Base-by-base conservation (phyloP, 2,888 invertebrate species). In the Drosophila villosipedis region DNA sequence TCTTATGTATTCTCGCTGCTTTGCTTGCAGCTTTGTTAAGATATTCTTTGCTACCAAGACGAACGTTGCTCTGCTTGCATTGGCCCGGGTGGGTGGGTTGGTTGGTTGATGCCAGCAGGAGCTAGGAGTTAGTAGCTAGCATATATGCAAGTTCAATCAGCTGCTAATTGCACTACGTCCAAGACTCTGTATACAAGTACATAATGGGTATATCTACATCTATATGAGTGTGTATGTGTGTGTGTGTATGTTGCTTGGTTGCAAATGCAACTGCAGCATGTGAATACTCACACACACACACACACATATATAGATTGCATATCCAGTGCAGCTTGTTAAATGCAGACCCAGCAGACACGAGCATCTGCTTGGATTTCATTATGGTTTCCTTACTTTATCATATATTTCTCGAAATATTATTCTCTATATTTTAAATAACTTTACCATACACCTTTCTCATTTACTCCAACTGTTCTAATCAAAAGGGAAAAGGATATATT, bases 41-140 rank as follows among this genome's bases (percentile, higher is more conserved):
- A 90, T 90, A 89, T 83, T 84, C 91, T 85, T 89, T 88, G 84
- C 87, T 83, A 79, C 84, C 84, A 84, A 84, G 84, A 84, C 76
- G 89, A 73, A 84, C 79, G 74, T 80, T 72, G 89, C 61, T 41
- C 41, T 41, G 41, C 10, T n/a, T 41, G 41, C 41, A 41, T 41
- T 41, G n/a, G n/a, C 4, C 47, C 25, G 16, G 4, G 47, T 47
- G 47, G 47, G 47, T 37, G 37, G 14, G 35, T 35, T 35, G 35
- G 16, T 35, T 68, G 37, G 55, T 67, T 67, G 76, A 82, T 79
- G 63, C 73, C 75, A 78, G 80, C 50, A 55, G 73, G 60, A 70
- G 67, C 83, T 47, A 66, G 82, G 63, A 61, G 64, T 70, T 72
- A 68, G 65, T 47, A 63, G 69, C 80, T 52, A 68, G 68, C 80